Base-by-base conservation (phyloP, 2,888 invertebrate genomes). In the Erynnis tages region DNA sequence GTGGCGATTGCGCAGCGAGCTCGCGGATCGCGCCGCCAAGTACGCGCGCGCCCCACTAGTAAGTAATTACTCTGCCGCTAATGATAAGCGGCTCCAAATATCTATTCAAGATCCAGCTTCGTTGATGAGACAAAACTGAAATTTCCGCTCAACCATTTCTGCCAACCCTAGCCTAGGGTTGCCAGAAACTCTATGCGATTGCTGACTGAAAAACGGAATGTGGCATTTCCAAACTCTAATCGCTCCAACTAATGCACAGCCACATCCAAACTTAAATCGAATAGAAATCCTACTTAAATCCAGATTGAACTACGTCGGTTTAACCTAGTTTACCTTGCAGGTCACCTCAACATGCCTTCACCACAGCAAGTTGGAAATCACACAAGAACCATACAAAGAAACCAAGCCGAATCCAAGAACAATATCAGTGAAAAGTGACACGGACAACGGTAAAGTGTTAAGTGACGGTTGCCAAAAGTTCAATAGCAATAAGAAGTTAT, bases 321-420 rank as follows among this genome's bases (percentile, higher is more conserved):
- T n/a, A n/a, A n/a, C n/a, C n/a, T n/a, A 35, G 4, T 30, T 5
- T 17, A 8, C 4, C 11, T 74, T 74, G 4, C 80, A 89, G 88
- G 63, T 71, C 41, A 82, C 79, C 34, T 84, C 86, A 4, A 89
- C 89, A 0, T 88, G 89, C 54, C 76, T 89, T 3, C 85, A 89
- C 55, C 87, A 89, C 72, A 87, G 85, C 58, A 80, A 88, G 25
- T 65, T 89, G 4, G 88, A 88, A 57, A 73, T 88, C n/a, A 64
- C 79, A 3, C 55, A 75, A 11, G 67, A 72, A 5, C 45, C 65
- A 1, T 71, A 72, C 60, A 69, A 69, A 56, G 56, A 63, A 54
- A 65, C 69, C 34, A 56, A 59, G 35, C 43, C 40, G 10, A 47
- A 58, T 11, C 27, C 61, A 8, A 60, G 53, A 45, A 53, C 55